Base-by-base conservation (phyloP, 2,888 invertebrate genomes). In the Rugalucina vietnamica region DNA sequence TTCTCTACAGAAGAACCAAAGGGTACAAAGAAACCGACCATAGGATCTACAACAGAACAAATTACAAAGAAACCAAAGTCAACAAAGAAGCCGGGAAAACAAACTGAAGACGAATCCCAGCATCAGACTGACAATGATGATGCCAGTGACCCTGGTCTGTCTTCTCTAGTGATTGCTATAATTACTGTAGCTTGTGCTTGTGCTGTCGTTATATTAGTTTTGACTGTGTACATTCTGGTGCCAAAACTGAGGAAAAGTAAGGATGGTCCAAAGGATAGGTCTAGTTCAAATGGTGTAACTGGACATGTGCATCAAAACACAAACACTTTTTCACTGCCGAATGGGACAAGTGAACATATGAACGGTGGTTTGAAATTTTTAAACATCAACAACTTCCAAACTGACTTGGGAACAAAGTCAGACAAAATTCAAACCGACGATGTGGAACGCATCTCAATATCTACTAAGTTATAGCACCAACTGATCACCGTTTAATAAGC, bases 11-110 rank as follows among this genome's bases (percentile, higher is more conserved):
- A 57, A 10, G n/a, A 37, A 10, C 39, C 39, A 18, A 73, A 72
- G 12, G 73, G 43, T 14, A 24, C 24, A 21, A 71, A 39, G 43
- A 79, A 72, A 39, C 57, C 36, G 32, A 60, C 3, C 8, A 8
- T 60, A 10, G 18, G 5, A 10, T 18, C 29, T 8, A 60, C 60
- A 24, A 29, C 24, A 27, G 21, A 27, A 5, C 24, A 24, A 24
- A 27, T 10, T 24, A 60, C 60, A 60, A 60, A 29, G 60, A 57
- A 39, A 37, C 57, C 27, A 24, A 12, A 18, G 49, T 14, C 50
- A 39, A 36, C 77, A 37, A 71, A 78, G 54, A 78, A 78, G 57
- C 36, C 78, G 3, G 32, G 43, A 14, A 43, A 72, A 43, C 24
- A 27, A 34, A 49, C 69, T 14, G 36, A 34, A 21, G 73, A 65